Evolutionary conservation across 2,888 invertebrate species (phyloP).

Genomic region (Tachina fera): DNA sequence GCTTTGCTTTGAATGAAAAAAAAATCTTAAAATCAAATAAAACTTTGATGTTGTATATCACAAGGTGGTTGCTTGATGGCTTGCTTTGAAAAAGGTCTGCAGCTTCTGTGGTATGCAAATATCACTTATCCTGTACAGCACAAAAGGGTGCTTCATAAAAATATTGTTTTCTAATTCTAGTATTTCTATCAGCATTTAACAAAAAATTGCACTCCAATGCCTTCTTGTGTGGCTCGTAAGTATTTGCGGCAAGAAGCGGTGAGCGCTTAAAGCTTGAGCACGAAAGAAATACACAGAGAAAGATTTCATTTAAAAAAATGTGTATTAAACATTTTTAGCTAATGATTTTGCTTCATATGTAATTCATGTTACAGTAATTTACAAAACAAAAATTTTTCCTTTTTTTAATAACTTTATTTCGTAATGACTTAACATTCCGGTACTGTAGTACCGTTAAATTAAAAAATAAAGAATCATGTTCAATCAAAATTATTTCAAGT

Average conservation of each 20-base stretch:
- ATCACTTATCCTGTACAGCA: slow-evolving; percentile 2
- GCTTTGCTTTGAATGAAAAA: no score
- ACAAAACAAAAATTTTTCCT: no score
- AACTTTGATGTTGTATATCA: slow-evolving; percentile 16
- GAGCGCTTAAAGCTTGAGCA: slow-evolving; percentile 1
- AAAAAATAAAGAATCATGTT: no score
- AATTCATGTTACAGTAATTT: no score
- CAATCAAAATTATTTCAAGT: no score
- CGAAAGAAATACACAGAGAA: neutral
- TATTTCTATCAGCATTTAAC: slow-evolving; percentile 78
- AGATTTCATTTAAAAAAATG: neutral
- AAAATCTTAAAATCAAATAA: slow-evolving; percentile 62
- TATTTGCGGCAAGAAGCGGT: slow-evolving; percentile 1
- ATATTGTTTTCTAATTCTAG: slow-evolving; percentile 73
- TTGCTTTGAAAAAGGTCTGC: neutral
- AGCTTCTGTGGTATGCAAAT: slow-evolving; percentile 67
- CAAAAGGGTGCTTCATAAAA: slow-evolving; percentile 76
- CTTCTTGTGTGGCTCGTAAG: slow-evolving; percentile 79
- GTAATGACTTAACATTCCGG: no score
- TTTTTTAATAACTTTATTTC: no score
- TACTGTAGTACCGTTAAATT: no score
- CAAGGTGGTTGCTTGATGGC: slow-evolving; percentile 39
- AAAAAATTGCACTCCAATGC: slow-evolving; percentile 81
- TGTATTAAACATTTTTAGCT: neutral
- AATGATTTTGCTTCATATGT: no score